These are phyloP conservation scores for Bombylius major DNA, from an alignment of 2,888 invertebrate species.

Conservation along the genomic window DNA sequence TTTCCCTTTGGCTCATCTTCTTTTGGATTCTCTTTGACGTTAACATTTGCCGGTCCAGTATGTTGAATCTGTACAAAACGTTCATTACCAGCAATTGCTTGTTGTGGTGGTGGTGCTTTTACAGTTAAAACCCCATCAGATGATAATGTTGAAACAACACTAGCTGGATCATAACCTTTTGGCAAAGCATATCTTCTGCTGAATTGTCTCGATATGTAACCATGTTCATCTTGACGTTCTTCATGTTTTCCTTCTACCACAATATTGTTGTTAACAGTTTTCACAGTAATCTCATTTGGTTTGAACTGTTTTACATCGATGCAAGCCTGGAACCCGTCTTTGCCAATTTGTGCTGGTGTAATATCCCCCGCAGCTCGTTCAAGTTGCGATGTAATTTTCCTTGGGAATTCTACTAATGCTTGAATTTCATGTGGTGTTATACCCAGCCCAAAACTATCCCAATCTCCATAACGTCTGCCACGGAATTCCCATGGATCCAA, in stretches of 20 bases:
- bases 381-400: neutral
- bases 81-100: constrained; percentile 32
- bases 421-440: neutral
- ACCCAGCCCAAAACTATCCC: neutral
- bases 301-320: constrained; percentile 57
- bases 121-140: constrained; percentile 71
- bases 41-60: constrained; percentile 43
- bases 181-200: constrained; percentile 58
- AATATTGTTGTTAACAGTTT: constrained; percentile 49
- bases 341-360: constrained; percentile 35
- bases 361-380: neutral
- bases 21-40: constrained; percentile 22
- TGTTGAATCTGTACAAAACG: constrained; percentile 47
- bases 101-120: constrained; percentile 44
- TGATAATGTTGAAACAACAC: constrained; percentile 62
- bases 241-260: constrained; percentile 59
- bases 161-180: constrained; percentile 52
- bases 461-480: neutral
- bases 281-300: constrained; percentile 57
- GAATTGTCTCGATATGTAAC: constrained; percentile 69
- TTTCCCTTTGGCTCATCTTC: constrained; percentile 6
- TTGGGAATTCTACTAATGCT: neutral
- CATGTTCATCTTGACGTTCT: constrained; percentile 57
- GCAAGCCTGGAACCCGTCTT: constrained; percentile 55
- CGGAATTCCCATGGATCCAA: constrained; percentile 1